Evolutionary conservation across 2,113 vertebrate genomes (phyloP).

Genomic region (Andinoacara biseriatus): DNA sequence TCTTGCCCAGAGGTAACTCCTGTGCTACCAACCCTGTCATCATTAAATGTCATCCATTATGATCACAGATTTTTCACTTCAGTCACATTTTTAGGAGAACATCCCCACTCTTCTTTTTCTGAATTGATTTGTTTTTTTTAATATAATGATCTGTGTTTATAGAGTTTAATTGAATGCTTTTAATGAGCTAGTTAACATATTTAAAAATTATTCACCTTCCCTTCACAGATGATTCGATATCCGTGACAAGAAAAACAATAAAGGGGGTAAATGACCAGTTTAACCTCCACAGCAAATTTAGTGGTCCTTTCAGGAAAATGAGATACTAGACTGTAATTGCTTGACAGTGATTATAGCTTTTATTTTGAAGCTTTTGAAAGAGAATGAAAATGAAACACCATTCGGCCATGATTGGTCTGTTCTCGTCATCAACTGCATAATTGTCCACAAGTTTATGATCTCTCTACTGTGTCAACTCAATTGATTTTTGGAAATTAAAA

Average conservation of each 20-base stretch:
- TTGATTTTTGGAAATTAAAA: slow-evolving; percentile 52
- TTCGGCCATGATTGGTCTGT: slow-evolving; percentile 61
- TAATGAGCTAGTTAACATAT: slow-evolving; percentile 12
- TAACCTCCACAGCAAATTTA: slow-evolving; percentile 67
- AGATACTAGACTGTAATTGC: slow-evolving; percentile 66
- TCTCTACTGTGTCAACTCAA: slow-evolving; percentile 39
- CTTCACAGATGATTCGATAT: slow-evolving; percentile 58
- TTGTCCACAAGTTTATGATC: slow-evolving; percentile 63
- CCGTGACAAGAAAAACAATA: slow-evolving; percentile 52
- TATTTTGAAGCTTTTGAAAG: slow-evolving; percentile 65
- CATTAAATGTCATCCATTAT: neutral
- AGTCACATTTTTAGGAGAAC: neutral
- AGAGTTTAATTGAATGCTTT: slow-evolving; percentile 21
- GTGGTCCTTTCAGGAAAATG: slow-evolving; percentile 48
- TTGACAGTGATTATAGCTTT: slow-evolving; percentile 68
- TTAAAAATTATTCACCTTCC: slow-evolving; percentile 27
- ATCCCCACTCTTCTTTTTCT: neutral
- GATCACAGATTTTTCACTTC: neutral
- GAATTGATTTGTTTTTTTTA: neutral
- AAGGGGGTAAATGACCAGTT: slow-evolving; percentile 61
- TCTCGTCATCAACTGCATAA: slow-evolving; percentile 61
- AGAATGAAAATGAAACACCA: slow-evolving; percentile 58
- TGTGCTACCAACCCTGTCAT: neutral
- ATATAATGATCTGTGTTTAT: neutral
- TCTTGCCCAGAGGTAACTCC: neutral